Percentiles rank a stretch among this genome's conserved stretches.
Conservation (phyloP, 2,797 vertebrate genomes). For the Diglossa cyanea region DNA sequence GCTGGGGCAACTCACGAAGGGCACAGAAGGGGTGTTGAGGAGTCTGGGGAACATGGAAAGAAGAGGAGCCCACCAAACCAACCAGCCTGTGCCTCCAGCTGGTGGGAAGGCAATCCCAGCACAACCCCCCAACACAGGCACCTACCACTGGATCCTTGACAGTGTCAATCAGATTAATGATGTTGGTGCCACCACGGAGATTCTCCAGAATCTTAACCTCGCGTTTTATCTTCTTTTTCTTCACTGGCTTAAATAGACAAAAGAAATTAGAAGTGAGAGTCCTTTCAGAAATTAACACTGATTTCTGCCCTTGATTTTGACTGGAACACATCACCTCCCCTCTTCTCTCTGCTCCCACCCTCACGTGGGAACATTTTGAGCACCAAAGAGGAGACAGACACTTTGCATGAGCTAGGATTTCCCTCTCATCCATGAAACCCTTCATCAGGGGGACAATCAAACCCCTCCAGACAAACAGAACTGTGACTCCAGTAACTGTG, state of each 20-base stretch:
- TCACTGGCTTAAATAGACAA: conserved; percentile 91
- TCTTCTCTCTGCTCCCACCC: neutral
- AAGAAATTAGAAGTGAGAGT: conserved; percentile 76
- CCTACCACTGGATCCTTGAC: conserved; percentile 97
- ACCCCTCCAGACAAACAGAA: neutral
- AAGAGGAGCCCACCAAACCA: neutral
- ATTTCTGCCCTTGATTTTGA: neutral
- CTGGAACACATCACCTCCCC: neutral
- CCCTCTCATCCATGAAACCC: neutral
- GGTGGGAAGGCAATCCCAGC: neutral
- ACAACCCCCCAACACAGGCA: neutral
- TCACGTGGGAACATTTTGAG: neutral
- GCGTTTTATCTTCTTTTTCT: conserved; percentile 99
- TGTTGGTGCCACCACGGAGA: conserved; percentile 95
- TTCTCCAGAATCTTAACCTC: conserved; percentile 99
- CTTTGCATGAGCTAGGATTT: neutral
- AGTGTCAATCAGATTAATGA: conserved; percentile 96
- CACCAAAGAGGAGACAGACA: neutral
- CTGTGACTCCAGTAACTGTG: neutral
- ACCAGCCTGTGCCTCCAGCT: neutral
- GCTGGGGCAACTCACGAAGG: accelerated
- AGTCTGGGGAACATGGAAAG: neutral
- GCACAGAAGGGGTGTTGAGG: neutral
- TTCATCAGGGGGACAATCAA: neutral
- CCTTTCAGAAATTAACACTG: conserved; percentile 49